Base-by-base conservation (phyloP, 2,888 invertebrate genomes). In the Callyntrura sp. region DNA sequence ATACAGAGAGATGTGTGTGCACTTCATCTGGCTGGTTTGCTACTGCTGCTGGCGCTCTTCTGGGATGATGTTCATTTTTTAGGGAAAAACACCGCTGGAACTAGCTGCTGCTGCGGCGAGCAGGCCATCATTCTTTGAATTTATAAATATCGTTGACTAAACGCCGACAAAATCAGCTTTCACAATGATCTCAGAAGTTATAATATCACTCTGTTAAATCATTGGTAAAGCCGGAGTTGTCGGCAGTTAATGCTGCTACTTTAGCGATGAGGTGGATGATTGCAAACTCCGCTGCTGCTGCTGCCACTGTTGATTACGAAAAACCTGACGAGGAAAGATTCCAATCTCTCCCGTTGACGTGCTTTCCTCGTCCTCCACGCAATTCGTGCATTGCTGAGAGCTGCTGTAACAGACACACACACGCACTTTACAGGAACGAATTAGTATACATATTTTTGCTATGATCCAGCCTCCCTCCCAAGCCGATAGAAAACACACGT, bases 181-280 rank as follows among this genome's bases (percentile, higher is more conserved):
- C 92, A 90, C 92, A 91, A 92, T 92, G 91, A 92, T 92, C 92
- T 91, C 92, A 92, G 92, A 91, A 87, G 90, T 85, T 87, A 85
- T 88, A 92, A 91, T 68, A 88, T 57, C 87, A 91, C 89, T 92
- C 92, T 92, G 92, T 79, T 90, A 91, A 92, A 92, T 92, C 92
- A 92, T 91, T 92, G 90, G 85, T 90, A 92, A 92, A 88, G 92
- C 91, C 88, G 92, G 90, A 91, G 91, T 92, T 90, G 92, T 91
- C 90, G 88, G 87, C 87, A 87, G 91, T 90, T 85, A 55, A n/a
- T 76, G 76, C 51, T 76, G 51, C 79, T 43, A 78, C 60, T 79
- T 79, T 35, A 60, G 35, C 17, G 60, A 57, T 43, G 78, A 57
- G 78, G 55, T 51, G 17, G 55, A 6, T 78, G 25, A 55, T 55